Evolutionary conservation across 2,113 vertebrate genomes (phyloP).

Genomic region (Kobus ellipsiprymnus): DNA sequence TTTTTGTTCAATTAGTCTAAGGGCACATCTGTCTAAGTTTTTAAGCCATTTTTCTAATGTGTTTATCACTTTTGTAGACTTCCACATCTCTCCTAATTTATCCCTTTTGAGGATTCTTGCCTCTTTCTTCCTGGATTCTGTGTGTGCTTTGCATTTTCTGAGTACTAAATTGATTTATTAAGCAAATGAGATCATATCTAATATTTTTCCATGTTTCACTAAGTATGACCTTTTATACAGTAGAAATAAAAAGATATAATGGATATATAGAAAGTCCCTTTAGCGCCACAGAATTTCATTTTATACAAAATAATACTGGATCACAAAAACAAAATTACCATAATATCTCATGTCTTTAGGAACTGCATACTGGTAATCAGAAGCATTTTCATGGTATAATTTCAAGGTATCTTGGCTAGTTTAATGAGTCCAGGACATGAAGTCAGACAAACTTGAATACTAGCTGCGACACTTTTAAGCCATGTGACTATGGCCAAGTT

Average conservation of each 20-base stretch:
- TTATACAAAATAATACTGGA: background rate
- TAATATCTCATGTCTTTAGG: background rate
- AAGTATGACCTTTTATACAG: background rate
- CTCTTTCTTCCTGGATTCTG: background rate
- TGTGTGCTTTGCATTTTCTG: background rate
- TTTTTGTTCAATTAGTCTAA: conserved; percentile 47
- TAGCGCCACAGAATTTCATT: background rate
- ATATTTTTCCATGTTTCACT: conserved; percentile 1
- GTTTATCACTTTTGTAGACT: conserved; percentile 38
- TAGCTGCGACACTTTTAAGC: background rate
- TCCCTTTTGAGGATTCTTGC: conserved; percentile 5
- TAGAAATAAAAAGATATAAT: background rate
- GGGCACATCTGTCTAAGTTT: conserved; percentile 35
- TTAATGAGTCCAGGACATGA: background rate
- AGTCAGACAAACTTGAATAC: background rate
- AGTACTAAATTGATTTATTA: conserved; percentile 31
- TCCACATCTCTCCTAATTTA: conserved; percentile 18
- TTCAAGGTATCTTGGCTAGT: background rate
- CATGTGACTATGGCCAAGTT: background rate
- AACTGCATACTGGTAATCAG: background rate
- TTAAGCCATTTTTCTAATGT: conserved; percentile 30
- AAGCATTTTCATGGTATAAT: background rate
- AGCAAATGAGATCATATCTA: conserved; percentile 25
- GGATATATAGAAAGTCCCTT: background rate
- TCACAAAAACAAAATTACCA: background rate